Evolutionary conservation across 2,113 vertebrate genomes (phyloP).

Genomic region (Hepsetus odoe): DNA sequence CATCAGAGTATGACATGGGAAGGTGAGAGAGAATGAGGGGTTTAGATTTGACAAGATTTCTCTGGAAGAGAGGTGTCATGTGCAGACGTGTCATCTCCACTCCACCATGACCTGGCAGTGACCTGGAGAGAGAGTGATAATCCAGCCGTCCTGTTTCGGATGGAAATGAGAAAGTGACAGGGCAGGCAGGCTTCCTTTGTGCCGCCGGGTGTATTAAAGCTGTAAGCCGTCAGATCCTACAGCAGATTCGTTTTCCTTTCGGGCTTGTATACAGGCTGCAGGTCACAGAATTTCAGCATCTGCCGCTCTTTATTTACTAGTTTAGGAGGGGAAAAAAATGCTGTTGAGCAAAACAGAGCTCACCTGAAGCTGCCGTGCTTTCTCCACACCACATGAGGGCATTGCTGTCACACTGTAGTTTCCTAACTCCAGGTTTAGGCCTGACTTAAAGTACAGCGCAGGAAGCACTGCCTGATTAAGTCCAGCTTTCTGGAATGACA

Average conservation of each 20-base stretch:
- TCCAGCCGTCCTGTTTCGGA: not conserved
- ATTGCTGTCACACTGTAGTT: constrained; percentile 21
- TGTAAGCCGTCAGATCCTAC: not conserved
- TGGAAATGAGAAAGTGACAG: not conserved
- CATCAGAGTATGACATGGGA: not conserved
- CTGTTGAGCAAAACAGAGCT: not conserved
- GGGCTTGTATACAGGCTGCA: not conserved
- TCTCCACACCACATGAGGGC: constrained; percentile 24
- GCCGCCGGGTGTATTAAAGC: constrained; percentile 30
- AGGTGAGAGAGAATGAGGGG: constrained; percentile 3
- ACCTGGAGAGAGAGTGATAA: constrained; percentile 9
- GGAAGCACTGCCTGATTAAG: not conserved
- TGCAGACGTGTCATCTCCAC: not conserved
- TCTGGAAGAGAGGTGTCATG: constrained; percentile 1
- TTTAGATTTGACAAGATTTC: constrained; percentile 9
- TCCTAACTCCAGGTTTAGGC: not conserved
- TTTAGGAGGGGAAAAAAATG: not conserved
- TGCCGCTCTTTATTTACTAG: not conserved
- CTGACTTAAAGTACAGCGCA: not conserved
- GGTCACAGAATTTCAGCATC: constrained; percentile 7
- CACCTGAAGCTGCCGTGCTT: constrained; percentile 46
- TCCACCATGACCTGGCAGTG: not conserved
- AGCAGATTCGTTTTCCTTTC: not conserved
- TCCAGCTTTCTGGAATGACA: too few relatives aligned
- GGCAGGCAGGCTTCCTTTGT: constrained; percentile 6